Percentiles rank a stretch among this genome's conserved stretches.
Evolutionary conservation across 1,140 invertebrate species (phyloP).

Genomic region (Epicauta chinensis): DNA sequence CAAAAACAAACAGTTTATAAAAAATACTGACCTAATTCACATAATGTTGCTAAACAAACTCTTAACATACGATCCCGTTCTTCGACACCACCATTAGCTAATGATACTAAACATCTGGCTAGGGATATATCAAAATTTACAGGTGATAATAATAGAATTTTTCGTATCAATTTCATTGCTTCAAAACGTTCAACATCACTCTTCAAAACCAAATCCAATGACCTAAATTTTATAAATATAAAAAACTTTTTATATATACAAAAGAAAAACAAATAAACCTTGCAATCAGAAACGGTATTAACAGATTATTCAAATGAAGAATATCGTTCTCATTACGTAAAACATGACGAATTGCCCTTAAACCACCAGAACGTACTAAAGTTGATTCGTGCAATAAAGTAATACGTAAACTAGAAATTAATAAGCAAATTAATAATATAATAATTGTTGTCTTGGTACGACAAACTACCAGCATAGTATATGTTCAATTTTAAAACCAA

Average conservation of each 20-base stretch:
- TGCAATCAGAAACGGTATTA: conserved; percentile 74
- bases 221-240: conserved; percentile 44
- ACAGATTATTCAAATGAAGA: conserved; percentile 66
- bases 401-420: conserved; percentile 65
- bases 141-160: conserved; percentile 61
- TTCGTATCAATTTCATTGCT: conserved; percentile 74
- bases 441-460: conserved; percentile 1
- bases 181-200: conserved; percentile 88
- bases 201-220: conserved; percentile 73
- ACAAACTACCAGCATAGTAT: conserved; percentile 69
- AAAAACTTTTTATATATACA: background rate
- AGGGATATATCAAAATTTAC: conserved; percentile 57
- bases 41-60: conserved; percentile 76
- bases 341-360: conserved; percentile 79
- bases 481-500: conserved; percentile 69
- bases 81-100: conserved; percentile 72
- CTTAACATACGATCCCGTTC: conserved; percentile 74
- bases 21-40: conserved; percentile 62
- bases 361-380: conserved; percentile 79
- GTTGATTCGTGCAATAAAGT: conserved; percentile 78
- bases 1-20: too few species aligned
- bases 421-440: conserved; percentile 21
- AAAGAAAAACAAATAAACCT: conserved; percentile 46
- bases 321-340: conserved; percentile 72
- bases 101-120: conserved; percentile 67